Base-by-base conservation (phyloP, 1,140 invertebrate genomes). In the Hesperophylax magnus region DNA sequence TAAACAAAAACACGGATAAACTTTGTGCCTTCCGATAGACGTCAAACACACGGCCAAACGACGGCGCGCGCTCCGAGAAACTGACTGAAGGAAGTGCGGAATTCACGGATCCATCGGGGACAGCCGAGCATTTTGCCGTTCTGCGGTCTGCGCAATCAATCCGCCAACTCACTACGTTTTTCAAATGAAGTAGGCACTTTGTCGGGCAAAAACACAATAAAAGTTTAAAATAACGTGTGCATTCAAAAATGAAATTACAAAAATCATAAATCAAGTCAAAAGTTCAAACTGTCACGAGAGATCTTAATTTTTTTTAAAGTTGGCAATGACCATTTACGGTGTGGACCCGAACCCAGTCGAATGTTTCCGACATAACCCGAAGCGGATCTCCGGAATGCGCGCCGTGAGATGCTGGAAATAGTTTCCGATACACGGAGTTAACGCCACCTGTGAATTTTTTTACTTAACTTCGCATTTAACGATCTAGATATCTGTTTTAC, bases 301-400 rank as follows among this genome's bases (percentile, higher is more conserved):
- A 53, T 72, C 22, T 17, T 72, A 7, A 72, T 72, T 53, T 53
- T 56, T 72, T 54, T 72, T 20, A 72, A 72, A 72, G 69, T 54
- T 78, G 63, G 77, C 65, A 75, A 80, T 75, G 58, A 52, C 78
- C 78, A 80, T 80, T 53, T 80, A 75, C 60, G 71, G 78, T 20
- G 24, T 6, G 31, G 60, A 58, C 22, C 65, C 77, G 77, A 79
- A 71, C 2, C 27, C 17, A 20, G 22, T 7, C 71, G 78, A 80
- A 76, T 34, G 52, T 54, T 80, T 58, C 54, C 78, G 78, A 75
- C 31, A 15, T 17, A 15, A 74, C 24, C 54, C 78, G 78, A 79
- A 76, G 72, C 22, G n/a, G n/a, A 61, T 58, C 18, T 24, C 17
- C 18, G 31, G 39, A 39, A 67, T 34, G 63, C 27, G 27, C 31